Evolutionary conservation across 2,797 vertebrate genomes (phyloP).

Genomic region (Leucoraja ocellata): DNA sequence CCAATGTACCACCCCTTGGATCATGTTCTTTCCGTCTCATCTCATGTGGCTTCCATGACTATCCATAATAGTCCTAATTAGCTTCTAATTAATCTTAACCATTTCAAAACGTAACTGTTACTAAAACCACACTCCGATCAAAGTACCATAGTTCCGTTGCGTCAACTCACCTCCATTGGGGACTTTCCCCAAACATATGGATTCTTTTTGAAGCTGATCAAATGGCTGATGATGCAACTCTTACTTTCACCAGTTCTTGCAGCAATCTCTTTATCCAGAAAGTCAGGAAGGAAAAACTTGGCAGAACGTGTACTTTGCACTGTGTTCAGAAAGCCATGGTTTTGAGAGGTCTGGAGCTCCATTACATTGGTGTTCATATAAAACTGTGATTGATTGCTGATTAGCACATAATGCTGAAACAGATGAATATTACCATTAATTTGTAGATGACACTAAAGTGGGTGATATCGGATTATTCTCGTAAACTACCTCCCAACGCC

Average conservation of each 20-base stretch:
- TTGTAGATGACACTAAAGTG: no score
- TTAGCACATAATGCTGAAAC: slow-evolving; percentile 54
- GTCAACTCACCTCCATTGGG: slow-evolving; percentile 49
- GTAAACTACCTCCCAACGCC: no score
- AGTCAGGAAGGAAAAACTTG: slow-evolving; percentile 53
- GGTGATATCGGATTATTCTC: no score
- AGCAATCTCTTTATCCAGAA: slow-evolving; percentile 45
- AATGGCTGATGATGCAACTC: slow-evolving; percentile 55
- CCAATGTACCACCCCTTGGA: no score
- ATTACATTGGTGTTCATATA: slow-evolving; percentile 49
- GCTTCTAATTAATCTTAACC: neutral
- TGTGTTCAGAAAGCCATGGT: slow-evolving; percentile 42
- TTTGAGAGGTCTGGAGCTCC: slow-evolving; percentile 47
- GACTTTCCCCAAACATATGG: slow-evolving; percentile 47
- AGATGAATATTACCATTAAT: neutral
- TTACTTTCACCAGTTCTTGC: neutral
- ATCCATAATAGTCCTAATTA: no score
- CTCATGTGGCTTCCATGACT: no score
- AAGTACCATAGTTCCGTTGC: neutral
- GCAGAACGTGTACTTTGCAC: slow-evolving; percentile 50
- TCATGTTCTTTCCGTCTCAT: no score
- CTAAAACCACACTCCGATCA: neutral
- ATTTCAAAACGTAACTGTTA: neutral
- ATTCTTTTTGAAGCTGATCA: slow-evolving; percentile 54
- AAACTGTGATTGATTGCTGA: slow-evolving; percentile 46